A percentile compares a stretch with the other conserved stretches of the same genome.
Evolutionary conservation across 1,140 invertebrate species (phyloP).

Genomic region (Monomorium pharaonis): DNA sequence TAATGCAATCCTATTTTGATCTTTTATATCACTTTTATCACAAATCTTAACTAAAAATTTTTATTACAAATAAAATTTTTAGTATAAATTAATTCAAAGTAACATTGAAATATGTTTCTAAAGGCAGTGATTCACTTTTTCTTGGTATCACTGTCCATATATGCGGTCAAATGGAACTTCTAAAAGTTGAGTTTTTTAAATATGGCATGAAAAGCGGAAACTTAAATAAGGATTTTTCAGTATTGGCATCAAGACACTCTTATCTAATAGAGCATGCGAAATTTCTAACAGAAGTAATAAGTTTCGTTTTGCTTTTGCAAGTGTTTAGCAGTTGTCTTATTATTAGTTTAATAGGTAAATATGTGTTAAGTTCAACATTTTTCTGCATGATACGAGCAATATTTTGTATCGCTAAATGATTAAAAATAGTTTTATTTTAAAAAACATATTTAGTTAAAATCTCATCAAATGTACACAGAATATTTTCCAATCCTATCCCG

Average conservation of each 20-base stretch:
- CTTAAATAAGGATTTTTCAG: neutral
- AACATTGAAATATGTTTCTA: neutral
- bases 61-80: too few relatives aligned
- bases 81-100: too few relatives aligned
- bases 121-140: constrained; percentile 56
- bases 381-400: neutral
- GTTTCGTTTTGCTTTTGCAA: constrained; percentile 33
- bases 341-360: constrained; percentile 45
- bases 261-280: neutral
- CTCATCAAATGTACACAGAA: neutral
- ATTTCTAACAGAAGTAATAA: constrained; percentile 23
- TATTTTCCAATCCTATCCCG: neutral
- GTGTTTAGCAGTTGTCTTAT: constrained; percentile 45
- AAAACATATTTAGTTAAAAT: neutral
- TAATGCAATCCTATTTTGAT: neutral
- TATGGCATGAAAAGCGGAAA: neutral
- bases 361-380: neutral
- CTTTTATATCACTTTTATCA: neutral
- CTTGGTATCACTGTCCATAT: constrained; percentile 47
- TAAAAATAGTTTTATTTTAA: neutral
- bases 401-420: neutral
- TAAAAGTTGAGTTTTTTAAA: constrained; percentile 15
- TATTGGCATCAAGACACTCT: neutral
- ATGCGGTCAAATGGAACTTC: constrained; percentile 56
- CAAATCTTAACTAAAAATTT: too few relatives aligned